These are phyloP conservation scores for Madoqua kirkii DNA, from an alignment of 2,113 vertebrate species.

Conservation along the genomic window DNA sequence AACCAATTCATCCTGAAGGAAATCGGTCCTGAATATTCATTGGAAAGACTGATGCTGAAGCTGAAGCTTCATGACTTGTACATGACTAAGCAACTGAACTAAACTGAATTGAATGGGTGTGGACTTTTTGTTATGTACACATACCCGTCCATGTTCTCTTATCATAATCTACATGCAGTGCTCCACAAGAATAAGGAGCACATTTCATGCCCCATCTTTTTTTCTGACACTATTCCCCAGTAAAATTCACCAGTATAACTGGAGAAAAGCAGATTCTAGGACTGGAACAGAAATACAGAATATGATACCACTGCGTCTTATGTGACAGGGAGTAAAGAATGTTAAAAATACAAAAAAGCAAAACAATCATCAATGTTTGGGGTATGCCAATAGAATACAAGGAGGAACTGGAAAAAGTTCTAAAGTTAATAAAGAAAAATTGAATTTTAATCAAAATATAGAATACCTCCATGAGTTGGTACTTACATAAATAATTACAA, in stretches of 20 bases:
- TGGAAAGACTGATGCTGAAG: background rate
- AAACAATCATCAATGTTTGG: background rate
- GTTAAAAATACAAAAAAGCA: background rate
- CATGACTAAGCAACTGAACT: background rate
- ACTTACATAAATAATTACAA: background rate
- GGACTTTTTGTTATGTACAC: background rate
- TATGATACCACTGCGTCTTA: background rate
- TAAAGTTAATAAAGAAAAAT: background rate
- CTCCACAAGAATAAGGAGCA: background rate
- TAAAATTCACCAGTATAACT: background rate
- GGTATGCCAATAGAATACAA: background rate
- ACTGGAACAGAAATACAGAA: background rate
- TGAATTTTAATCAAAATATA: background rate
- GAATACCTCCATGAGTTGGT: background rate
- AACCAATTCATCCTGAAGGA: background rate
- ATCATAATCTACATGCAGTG: background rate
- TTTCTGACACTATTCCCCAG: background rate
- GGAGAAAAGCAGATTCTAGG: background rate
- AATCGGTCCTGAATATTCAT: background rate
- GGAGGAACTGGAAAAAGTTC: background rate
- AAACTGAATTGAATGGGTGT: background rate
- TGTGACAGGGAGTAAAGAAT: background rate
- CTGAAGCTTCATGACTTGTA: background rate
- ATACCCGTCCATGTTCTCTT: background rate
- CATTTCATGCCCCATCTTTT: background rate